These are phyloP conservation scores for Apantesis nais DNA, from an alignment of 2,888 invertebrate species.

Conservation along the genomic window DNA sequence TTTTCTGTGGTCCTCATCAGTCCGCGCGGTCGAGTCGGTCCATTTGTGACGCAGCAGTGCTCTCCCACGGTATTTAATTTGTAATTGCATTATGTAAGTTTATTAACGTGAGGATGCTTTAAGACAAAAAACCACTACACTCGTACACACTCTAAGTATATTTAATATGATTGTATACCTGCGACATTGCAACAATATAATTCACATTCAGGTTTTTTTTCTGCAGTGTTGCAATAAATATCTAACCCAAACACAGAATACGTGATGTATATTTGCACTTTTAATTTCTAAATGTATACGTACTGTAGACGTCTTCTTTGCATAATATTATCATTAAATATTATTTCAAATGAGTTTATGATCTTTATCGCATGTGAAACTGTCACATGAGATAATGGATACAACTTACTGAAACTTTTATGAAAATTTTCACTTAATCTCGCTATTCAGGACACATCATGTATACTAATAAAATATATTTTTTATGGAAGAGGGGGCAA, in stretches of 20 bases:
- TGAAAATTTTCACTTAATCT: not conserved
- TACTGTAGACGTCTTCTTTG: slow-evolving; percentile 8
- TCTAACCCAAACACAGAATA: not conserved
- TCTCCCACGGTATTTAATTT: not conserved
- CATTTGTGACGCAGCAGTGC: no score
- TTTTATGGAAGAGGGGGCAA: no score
- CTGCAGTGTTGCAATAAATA: not conserved
- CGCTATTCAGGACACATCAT: not conserved
- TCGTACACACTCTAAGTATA: not conserved
- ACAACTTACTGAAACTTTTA: slow-evolving; percentile 4
- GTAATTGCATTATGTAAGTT: not conserved
- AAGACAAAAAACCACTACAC: not conserved
- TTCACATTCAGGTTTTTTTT: not conserved
- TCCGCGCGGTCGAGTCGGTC: no score
- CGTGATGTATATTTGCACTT: slow-evolving; percentile 3
- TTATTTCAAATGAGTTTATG: slow-evolving; percentile 9
- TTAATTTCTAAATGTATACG: slow-evolving; percentile 1
- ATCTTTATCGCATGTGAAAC: slow-evolving; percentile 13
- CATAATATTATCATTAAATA: slow-evolving; percentile 13
- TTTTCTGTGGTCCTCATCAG: no score
- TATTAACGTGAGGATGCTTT: not conserved
- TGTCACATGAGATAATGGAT: slow-evolving; percentile 6
- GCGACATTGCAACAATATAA: not conserved
- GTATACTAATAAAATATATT: not conserved
- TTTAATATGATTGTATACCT: not conserved